phyloP scores from a whole-genome alignment of 2,113 vertebrate species.

The Piaya cayana region DNA sequence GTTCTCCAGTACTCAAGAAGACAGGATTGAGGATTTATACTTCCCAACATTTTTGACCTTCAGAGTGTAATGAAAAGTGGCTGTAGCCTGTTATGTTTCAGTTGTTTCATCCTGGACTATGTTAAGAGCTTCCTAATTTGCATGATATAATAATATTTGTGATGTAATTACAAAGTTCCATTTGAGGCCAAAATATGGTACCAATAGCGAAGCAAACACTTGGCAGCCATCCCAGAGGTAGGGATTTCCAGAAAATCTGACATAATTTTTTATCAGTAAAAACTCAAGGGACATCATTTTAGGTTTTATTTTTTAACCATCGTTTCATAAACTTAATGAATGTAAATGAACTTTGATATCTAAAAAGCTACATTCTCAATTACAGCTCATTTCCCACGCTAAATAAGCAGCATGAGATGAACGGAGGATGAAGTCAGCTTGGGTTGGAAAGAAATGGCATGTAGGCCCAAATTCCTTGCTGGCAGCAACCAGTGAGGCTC shows the following conservation, averaged over 20 bases:
- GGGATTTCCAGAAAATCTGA: slow-evolving; percentile 41
- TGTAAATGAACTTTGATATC: neutral
- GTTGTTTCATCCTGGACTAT: slow-evolving; percentile 28
- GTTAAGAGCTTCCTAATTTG: slow-evolving; percentile 48
- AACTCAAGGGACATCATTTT: slow-evolving; percentile 1
- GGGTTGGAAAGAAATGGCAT: neutral
- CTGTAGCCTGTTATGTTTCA: slow-evolving; percentile 20
- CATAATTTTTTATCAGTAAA: slow-evolving; percentile 37
- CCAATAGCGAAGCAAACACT: slow-evolving; percentile 62
- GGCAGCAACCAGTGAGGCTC: neutral
- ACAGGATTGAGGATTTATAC: neutral
- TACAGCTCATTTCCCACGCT: slow-evolving; percentile 10
- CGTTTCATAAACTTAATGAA: slow-evolving; percentile 23
- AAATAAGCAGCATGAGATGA: neutral
- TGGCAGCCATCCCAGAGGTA: slow-evolving; percentile 60
- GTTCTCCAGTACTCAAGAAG: neutral
- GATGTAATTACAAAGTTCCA: slow-evolving; percentile 58
- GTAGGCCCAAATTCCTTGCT: neutral
- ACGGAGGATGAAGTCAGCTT: neutral
- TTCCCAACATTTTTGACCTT: slow-evolving; percentile 2
- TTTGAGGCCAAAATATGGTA: slow-evolving; percentile 68
- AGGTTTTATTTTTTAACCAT: slow-evolving; percentile 30
- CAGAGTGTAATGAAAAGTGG: slow-evolving; percentile 31
- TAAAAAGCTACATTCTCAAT: slow-evolving; percentile 13
- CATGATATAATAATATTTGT: slow-evolving; percentile 64